Percentiles rank a stretch among this genome's conserved stretches.
Conservation (phyloP, 2,888 invertebrate species). For the Apoda limacodes region DNA sequence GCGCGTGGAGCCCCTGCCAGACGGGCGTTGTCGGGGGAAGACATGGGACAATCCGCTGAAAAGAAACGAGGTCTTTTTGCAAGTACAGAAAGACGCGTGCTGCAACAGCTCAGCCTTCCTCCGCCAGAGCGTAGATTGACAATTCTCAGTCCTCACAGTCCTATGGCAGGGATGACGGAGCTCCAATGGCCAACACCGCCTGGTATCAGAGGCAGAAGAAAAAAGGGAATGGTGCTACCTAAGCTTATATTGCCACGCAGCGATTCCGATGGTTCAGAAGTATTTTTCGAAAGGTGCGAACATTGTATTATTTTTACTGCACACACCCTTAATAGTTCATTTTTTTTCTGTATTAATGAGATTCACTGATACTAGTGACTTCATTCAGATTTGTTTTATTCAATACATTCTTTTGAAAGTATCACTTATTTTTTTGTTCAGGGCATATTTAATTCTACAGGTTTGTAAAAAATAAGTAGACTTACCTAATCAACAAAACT, state of each 20-base stretch:
- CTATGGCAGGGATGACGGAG: conserved; percentile 74
- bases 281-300: conserved; percentile 72
- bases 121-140: conserved; percentile 78
- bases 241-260: conserved; percentile 81
- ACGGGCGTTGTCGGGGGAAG: conserved; percentile 73
- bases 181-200: conserved; percentile 69
- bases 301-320: too few relatives aligned
- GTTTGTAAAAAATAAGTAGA: too few relatives aligned
- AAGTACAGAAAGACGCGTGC: conserved; percentile 71
- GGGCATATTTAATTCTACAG: too few relatives aligned
- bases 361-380: too few relatives aligned
- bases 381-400: too few relatives aligned
- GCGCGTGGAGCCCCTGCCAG: conserved; percentile 73
- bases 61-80: conserved; percentile 76
- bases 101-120: conserved; percentile 78
- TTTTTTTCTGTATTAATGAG: too few relatives aligned
- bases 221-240: conserved; percentile 79
- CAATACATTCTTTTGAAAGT: too few relatives aligned
- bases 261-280: conserved; percentile 78
- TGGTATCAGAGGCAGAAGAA: conserved; percentile 72
- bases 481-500: too few relatives aligned
- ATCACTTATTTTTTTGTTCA: too few relatives aligned
- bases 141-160: conserved; percentile 84
- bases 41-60: conserved; percentile 72
- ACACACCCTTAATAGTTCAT: too few relatives aligned